A percentile compares a stretch with the other conserved stretches of the same genome.
phyloP scores from a whole-genome alignment of 2,113 vertebrate genomes.

The Cinclus mexicanus region DNA sequence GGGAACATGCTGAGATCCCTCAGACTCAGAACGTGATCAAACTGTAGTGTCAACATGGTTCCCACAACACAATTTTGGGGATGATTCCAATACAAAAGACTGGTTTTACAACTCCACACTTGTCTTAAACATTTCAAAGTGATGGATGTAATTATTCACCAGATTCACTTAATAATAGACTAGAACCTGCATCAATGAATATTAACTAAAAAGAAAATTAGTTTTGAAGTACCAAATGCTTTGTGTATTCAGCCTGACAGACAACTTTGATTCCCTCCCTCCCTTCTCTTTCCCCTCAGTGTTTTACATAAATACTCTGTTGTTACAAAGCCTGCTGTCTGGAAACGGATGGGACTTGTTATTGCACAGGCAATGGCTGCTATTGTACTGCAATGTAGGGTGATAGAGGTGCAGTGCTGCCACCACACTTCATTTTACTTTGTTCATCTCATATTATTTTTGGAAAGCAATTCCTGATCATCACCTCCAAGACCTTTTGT shows the following conservation, averaged over 20 bases:
- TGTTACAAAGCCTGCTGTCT: conserved; percentile 49
- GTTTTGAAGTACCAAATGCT: conserved; percentile 38
- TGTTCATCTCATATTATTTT: neutral
- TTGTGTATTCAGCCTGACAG: conserved; percentile 17
- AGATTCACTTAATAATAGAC: conserved; percentile 10
- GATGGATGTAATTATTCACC: conserved; percentile 12
- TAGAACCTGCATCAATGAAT: conserved; percentile 15
- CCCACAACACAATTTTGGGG: neutral
- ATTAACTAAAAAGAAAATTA: conserved; percentile 45
- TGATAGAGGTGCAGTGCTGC: neutral
- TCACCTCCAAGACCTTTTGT: neutral
- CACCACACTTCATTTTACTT: neutral
- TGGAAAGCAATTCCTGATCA: neutral
- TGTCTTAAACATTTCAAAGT: conserved; percentile 23
- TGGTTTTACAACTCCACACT: neutral
- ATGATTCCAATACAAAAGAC: neutral
- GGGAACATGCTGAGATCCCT: neutral
- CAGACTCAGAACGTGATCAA: neutral
- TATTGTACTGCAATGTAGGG: neutral
- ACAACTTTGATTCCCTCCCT: conserved; percentile 11
- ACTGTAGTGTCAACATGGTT: neutral
- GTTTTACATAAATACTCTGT: conserved; percentile 62
- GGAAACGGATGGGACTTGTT: conserved; percentile 36
- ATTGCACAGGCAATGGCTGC: neutral
- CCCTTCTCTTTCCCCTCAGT: neutral